A percentile compares a stretch with the other conserved stretches of the same genome.
phyloP scores from a whole-genome alignment of 2,113 vertebrate species.

The Podarcis raffonei region DNA sequence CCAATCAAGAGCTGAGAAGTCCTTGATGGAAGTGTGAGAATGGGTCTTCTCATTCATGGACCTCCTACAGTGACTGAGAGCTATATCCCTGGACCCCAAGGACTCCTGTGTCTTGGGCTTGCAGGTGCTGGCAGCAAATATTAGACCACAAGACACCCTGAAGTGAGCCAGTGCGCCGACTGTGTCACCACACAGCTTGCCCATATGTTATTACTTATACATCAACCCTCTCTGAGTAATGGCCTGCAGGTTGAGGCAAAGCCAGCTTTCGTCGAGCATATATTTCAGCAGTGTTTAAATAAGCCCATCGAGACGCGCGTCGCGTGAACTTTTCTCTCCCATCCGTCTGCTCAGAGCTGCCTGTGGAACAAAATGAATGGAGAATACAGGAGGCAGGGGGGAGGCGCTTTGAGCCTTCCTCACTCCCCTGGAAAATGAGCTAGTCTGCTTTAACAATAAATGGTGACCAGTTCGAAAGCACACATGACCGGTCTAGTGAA shows the following conservation, averaged over 20 bases:
- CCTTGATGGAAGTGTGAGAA: accelerated
- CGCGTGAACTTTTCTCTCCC: slow-evolving; percentile 65
- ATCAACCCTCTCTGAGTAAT: slow-evolving; percentile 43
- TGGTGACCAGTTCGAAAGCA: slow-evolving; percentile 66
- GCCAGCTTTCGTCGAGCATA: slow-evolving; percentile 57
- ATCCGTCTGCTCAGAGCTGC: slow-evolving; percentile 67
- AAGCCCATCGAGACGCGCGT: slow-evolving; percentile 64
- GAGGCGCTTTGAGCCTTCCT: slow-evolving; percentile 45
- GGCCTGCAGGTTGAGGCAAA: slow-evolving; percentile 26
- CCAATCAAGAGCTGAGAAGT: not conserved
- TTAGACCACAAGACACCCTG: slow-evolving; percentile 43
- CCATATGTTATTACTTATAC: slow-evolving; percentile 59
- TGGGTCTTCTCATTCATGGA: not conserved
- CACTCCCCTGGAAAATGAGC: slow-evolving; percentile 73
- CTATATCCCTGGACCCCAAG: not conserved
- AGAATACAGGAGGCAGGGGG: slow-evolving; percentile 4
- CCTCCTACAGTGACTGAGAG: not conserved
- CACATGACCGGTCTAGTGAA: slow-evolving; percentile 69
- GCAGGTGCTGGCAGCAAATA: slow-evolving; percentile 53
- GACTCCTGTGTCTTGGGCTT: slow-evolving; percentile 32
- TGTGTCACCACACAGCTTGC: slow-evolving; percentile 43
- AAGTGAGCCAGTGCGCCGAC: slow-evolving; percentile 34
- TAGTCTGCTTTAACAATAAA: slow-evolving; percentile 75
- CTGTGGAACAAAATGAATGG: slow-evolving; percentile 70
- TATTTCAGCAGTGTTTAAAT: slow-evolving; percentile 68